phyloP scores from a whole-genome alignment of 2,888 invertebrate species.

The Callyntrura sp. region DNA sequence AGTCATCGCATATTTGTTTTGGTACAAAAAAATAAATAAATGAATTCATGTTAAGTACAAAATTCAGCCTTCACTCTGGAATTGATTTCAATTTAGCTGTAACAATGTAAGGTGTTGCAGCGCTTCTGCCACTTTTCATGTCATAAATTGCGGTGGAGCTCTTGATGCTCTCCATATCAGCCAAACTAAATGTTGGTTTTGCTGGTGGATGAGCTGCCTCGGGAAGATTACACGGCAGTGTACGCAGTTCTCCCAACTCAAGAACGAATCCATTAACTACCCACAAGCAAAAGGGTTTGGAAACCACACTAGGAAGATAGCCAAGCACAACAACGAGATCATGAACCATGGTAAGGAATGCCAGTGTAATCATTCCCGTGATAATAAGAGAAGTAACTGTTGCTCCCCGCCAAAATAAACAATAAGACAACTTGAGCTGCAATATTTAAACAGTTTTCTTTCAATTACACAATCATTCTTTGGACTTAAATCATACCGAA shows the following conservation, averaged over 20 bases:
- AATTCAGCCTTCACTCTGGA: conserved; percentile 51
- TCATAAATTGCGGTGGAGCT: conserved; percentile 66
- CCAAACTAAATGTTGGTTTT: conserved; percentile 70
- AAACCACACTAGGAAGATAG: conserved; percentile 71
- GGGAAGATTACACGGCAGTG: conserved; percentile 43
- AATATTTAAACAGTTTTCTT: background rate
- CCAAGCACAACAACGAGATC: conserved; percentile 63
- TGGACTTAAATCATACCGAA: too few relatives aligned
- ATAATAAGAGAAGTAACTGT: conserved; percentile 66
- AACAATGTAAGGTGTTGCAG: conserved; percentile 34
- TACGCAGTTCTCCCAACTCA: conserved; percentile 57
- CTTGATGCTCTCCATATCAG: conserved; percentile 56
- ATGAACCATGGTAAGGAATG: conserved; percentile 71
- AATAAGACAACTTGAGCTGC: conserved; percentile 73
- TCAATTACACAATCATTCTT: conserved; percentile 6
- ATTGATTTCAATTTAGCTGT: conserved; percentile 60
- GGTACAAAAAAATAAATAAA: conserved; percentile 19
- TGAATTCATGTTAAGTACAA: background rate
- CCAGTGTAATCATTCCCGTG: conserved; percentile 69
- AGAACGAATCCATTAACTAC: conserved; percentile 70
- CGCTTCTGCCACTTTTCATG: conserved; percentile 19
- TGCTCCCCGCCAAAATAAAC: conserved; percentile 76
- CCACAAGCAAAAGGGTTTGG: conserved; percentile 76
- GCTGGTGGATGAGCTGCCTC: conserved; percentile 44
- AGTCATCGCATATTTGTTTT: background rate